Base-by-base conservation (phyloP, 1,140 invertebrate species). In the Monomorium pharaonis region DNA sequence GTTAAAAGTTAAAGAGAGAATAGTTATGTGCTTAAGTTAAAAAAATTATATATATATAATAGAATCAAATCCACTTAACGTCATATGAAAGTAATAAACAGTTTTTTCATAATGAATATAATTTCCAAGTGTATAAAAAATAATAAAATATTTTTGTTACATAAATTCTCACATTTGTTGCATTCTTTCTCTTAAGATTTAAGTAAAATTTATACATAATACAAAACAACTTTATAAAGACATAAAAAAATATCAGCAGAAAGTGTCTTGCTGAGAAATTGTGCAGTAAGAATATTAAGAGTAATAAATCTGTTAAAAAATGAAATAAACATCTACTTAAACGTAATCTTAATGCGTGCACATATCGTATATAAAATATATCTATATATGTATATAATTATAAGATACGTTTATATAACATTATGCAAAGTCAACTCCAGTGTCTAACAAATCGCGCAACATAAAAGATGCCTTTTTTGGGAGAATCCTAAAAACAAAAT, bases 371-470 rank as follows among this genome's bases (percentile, higher is more conserved):
- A 60, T n/a, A 76, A 60, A 3, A 16, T 18, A 49, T 3, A 10
- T 3, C 1, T 21, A 44, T 33, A 16, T 56, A 56, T 18, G 44
- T 21, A 5, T 37, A 42, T 37, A 75, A 58, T 14, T 72, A 12
- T 14, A 75, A 58, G 7, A 27, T 33, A 56, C 2, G 21, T 63
- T 16, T 21, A 33, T 21, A 21, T 84, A 42, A 77, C 51, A 42
- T 95, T 91, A 96, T 86, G 95, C 96, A 93, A 97, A 96, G 94
- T 97, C 96, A 62, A 97, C 96, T 18, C 96, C 96, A n/a, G 96
- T 96, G 83, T 97, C 96, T 37, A 97, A 89, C 65, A 96, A 92
- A 90, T 97, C 96, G 74, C 96, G 93, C 70, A 97, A 94, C 93
- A 96, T 95, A 42, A 96, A 95, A 10, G 96, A 96, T 51, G 96